phyloP scores from a whole-genome alignment of 2,113 vertebrate species.

The Melanerpes formicivorus region DNA sequence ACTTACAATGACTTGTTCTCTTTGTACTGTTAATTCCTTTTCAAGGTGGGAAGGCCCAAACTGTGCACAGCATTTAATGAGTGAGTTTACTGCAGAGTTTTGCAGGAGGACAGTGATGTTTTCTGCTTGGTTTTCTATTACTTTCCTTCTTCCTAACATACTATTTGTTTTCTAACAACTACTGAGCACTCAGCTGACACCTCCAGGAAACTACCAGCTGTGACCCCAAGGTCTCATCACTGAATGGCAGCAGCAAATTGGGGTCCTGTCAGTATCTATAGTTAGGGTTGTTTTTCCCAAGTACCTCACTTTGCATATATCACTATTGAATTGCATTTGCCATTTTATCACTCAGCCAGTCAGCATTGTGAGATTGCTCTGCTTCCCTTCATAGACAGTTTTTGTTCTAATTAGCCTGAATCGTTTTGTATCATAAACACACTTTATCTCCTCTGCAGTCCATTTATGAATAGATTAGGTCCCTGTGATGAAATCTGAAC shows the following conservation, averaged over 20 bases:
- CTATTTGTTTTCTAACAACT: constrained; percentile 24
- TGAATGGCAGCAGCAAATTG: constrained; percentile 24
- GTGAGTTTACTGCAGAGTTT: neutral
- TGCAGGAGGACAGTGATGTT: neutral
- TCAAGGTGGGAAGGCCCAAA: neutral
- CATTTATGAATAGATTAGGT: neutral
- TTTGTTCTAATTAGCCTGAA: constrained; percentile 45
- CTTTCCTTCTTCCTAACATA: constrained; percentile 23
- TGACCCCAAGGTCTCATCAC: constrained; percentile 34
- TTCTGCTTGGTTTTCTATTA: constrained; percentile 29
- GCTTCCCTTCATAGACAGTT: constrained; percentile 19
- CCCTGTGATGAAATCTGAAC: rapidly evolving
- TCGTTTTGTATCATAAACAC: neutral
- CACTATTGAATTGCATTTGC: constrained; percentile 42
- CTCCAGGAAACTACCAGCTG: constrained; percentile 21
- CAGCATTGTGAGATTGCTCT: neutral
- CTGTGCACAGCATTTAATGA: neutral
- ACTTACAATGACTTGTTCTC: neutral
- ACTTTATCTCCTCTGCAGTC: constrained; percentile 4
- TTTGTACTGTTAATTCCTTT: neutral
- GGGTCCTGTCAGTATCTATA: constrained; percentile 26
- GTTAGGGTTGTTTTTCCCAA: constrained; percentile 20
- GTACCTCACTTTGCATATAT: constrained; percentile 53
- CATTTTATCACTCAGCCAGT: constrained; percentile 28
- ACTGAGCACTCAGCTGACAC: constrained; percentile 31